phyloP scores from a whole-genome alignment of 2,113 vertebrate species.

The Tringa solitaria region DNA sequence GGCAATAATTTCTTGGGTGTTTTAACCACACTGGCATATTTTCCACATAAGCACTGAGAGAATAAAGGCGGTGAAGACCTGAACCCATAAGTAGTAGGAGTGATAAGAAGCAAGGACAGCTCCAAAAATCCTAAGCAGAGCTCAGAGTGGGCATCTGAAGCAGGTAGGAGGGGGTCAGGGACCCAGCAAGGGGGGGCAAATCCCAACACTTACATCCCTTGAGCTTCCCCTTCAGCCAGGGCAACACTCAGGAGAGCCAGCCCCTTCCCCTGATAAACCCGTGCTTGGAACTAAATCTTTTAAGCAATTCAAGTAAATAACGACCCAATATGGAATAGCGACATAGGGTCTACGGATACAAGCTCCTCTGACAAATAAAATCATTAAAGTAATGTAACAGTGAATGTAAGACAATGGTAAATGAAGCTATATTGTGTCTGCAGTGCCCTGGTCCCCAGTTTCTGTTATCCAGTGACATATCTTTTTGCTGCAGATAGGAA shows the following conservation, averaged over 20 bases:
- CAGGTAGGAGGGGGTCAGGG: fast-evolving
- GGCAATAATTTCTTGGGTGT: not conserved
- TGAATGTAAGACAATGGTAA: not conserved
- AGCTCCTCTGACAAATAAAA: not conserved
- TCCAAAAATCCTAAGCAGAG: not conserved
- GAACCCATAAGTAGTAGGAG: not conserved
- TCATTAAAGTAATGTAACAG: not conserved
- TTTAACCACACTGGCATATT: not conserved
- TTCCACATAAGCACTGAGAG: not conserved
- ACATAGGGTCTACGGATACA: not conserved
- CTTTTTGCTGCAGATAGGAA: not conserved
- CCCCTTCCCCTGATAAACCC: not conserved
- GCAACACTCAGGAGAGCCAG: not conserved
- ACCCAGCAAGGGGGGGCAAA: not conserved
- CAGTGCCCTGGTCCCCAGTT: not conserved
- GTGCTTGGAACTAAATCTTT: fast-evolving
- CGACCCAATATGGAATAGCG: not conserved
- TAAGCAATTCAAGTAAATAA: not conserved
- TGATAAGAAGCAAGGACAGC: not conserved
- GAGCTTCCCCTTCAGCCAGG: not conserved
- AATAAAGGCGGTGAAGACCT: not conserved
- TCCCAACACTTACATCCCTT: not conserved
- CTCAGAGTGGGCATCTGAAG: not conserved
- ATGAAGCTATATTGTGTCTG: not conserved
- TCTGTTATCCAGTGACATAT: not conserved